Base-by-base conservation (phyloP, 2,888 invertebrate species). In the Stenodera caucasica region DNA sequence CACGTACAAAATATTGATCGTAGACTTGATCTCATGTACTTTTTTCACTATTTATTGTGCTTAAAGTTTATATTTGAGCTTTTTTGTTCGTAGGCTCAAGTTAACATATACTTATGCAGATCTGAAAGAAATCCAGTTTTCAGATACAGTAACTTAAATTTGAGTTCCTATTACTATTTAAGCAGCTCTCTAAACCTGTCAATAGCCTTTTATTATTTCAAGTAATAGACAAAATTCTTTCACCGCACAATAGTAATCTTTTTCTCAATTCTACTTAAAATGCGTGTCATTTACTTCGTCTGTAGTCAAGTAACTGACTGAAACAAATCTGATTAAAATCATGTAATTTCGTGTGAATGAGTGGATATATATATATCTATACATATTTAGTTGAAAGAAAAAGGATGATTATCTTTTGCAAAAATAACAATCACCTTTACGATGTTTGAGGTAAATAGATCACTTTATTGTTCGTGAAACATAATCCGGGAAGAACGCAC, bases 271-370 rank as follows among this genome's bases (percentile, higher is more conserved):
- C 9, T 9, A 30, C 7, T 30, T 2, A 7, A 30, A 30, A 30
- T 14, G 12, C 7, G 3, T 26, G 3, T 35, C 35, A 2, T 35
- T 8, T 14, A 35, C 1, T 6, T 35, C 35, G 12, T 14, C 12
- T 35, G 15, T 4, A 51, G 26, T 29, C 12, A 30, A 51, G 51
- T 51, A 26, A 26, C 30, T 51, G 29, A 14, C 11, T 30, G 49
- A 1, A 53, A 54, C 11, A 26, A 61, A 61, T 53, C 59, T 55
- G 33, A 53, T 57, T 54, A 52, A 55, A 60, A 60, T 60, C 56
- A 52, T 56, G 53, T 60, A n/a, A n/a, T n/a, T n/a, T n/a, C n/a
- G n/a, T n/a, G n/a, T n/a, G n/a, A n/a, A n/a, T n/a, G n/a, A n/a
- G n/a, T n/a, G n/a, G n/a, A n/a, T n/a, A n/a, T n/a, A n/a, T n/a